Evolutionary conservation across 2,113 vertebrate species (phyloP).

Genomic region (Lepus timidus): DNA sequence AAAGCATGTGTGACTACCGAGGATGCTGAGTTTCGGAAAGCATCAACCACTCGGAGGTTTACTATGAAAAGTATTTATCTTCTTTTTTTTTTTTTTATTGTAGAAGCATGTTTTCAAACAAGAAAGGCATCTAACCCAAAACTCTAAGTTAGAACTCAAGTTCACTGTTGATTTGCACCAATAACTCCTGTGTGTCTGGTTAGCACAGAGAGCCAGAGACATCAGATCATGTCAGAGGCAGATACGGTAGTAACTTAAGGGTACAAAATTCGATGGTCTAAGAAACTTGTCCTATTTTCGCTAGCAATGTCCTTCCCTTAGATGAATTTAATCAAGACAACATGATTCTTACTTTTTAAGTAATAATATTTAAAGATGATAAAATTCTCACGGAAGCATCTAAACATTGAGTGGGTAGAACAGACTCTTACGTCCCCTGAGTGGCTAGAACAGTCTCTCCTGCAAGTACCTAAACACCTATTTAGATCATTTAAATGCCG

Average conservation of each 20-base stretch:
- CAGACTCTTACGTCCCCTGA: conserved; percentile 78
- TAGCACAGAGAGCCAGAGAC: background rate
- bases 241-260: background rate
- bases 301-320: conserved; percentile 58
- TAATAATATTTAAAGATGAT: conserved; percentile 76
- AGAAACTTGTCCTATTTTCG: background rate
- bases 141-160: background rate
- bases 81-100: conserved; percentile 39
- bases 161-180: background rate
- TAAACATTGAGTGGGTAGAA: conserved; percentile 76
- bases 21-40: background rate
- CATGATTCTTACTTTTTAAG: conserved; percentile 72
- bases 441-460: conserved; percentile 81
- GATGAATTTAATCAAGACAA: conserved; percentile 63
- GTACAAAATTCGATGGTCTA: background rate
- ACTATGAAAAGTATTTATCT: conserved; percentile 16
- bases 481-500: conserved; percentile 80
- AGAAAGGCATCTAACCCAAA: background rate
- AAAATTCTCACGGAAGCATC: conserved; percentile 80
- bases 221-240: too few species aligned
- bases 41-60: background rate
- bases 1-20: background rate
- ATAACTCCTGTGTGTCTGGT: background rate
- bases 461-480: conserved; percentile 77
- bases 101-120: conserved; percentile 8